Evolutionary conservation across 2,797 vertebrate genomes (phyloP).

Genomic region (Stomatorhinus walkeri): DNA sequence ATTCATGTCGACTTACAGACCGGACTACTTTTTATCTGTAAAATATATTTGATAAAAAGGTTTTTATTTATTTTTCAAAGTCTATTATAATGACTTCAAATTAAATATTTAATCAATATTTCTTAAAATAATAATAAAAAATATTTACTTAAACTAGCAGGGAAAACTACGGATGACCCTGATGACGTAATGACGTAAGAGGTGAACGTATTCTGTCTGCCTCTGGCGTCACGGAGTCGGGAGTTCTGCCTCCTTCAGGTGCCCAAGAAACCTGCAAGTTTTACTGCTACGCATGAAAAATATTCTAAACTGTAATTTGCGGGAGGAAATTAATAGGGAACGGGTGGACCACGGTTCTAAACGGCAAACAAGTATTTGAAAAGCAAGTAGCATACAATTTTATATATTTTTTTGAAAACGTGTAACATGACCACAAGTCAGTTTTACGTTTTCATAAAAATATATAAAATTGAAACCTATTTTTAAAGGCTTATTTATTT

Average conservation of each 20-base stretch:
- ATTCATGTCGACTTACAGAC: conserved; percentile 23
- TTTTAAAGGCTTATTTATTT: neutral
- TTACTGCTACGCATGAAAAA: neutral
- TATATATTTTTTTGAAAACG: neutral
- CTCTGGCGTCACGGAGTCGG: neutral
- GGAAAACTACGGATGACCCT: neutral
- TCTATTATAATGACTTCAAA: neutral
- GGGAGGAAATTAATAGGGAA: neutral
- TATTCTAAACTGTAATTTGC: neutral
- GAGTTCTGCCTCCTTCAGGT: neutral
- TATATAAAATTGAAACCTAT: neutral
- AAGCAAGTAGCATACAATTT: neutral
- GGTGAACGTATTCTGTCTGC: neutral
- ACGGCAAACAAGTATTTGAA: neutral
- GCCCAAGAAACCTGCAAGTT: neutral
- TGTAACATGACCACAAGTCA: neutral
- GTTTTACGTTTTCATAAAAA: neutral
- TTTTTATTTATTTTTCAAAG: neutral
- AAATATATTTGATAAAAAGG: neutral
- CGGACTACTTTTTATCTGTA: conserved; percentile 43
- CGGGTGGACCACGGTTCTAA: neutral
- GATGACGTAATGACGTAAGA: neutral
- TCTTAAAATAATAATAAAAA: neutral
- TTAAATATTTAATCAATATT: neutral
- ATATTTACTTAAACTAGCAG: neutral